Percentiles rank a stretch among this genome's conserved stretches.
Evolutionary conservation across 2,888 invertebrate species (phyloP).

Genomic region (Kuschelorhynchus macadamiae): DNA sequence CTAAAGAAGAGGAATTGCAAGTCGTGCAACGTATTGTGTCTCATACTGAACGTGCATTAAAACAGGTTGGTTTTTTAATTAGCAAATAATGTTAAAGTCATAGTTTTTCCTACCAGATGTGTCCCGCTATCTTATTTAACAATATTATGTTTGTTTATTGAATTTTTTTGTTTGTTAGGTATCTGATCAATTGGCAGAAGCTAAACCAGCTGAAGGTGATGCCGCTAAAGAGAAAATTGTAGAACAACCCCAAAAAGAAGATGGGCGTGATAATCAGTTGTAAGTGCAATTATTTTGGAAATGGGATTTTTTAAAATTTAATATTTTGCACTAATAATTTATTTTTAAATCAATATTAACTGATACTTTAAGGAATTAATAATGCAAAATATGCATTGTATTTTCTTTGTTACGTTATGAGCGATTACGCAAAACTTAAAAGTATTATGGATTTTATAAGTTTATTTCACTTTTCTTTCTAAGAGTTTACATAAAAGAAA

Average conservation of each 20-base stretch:
- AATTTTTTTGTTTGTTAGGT: too few relatives aligned
- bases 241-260: constrained; percentile 67
- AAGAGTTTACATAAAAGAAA: too few relatives aligned
- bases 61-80: constrained; percentile 69
- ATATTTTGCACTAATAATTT: not conserved
- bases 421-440: too few relatives aligned
- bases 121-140: too few relatives aligned
- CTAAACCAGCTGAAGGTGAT: constrained; percentile 61
- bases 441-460: too few relatives aligned
- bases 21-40: constrained; percentile 93
- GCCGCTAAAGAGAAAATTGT: constrained; percentile 72
- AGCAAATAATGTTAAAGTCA: not conserved
- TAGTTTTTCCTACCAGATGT: too few relatives aligned
- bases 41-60: constrained; percentile 93
- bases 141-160: too few relatives aligned
- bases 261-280: constrained; percentile 87
- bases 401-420: too few relatives aligned
- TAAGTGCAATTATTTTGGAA: constrained; percentile 69
- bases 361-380: too few relatives aligned
- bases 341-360: not conserved
- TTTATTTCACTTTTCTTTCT: too few relatives aligned
- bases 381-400: too few relatives aligned
- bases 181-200: constrained; percentile 87
- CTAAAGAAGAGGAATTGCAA: constrained; percentile 89
- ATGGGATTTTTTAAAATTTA: not conserved